Percentiles rank a stretch among this genome's conserved stretches.
Conservation (phyloP, 1,140 invertebrate species). For the Brevipalpus yothersi region DNA sequence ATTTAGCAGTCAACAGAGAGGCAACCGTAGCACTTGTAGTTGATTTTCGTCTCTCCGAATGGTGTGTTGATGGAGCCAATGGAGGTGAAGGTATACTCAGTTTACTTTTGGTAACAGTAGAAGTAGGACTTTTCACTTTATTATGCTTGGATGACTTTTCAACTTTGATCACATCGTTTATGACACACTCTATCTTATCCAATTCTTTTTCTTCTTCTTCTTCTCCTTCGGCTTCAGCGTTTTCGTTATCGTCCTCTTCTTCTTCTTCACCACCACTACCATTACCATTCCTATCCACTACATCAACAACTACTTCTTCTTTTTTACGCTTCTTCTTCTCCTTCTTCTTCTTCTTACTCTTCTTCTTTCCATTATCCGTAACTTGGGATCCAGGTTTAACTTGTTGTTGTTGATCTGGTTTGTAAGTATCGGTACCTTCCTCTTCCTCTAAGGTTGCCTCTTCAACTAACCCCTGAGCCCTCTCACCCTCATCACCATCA, state of each 20-base stretch:
- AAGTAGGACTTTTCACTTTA: background rate
- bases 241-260: background rate
- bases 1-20: too few relatives aligned
- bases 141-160: background rate
- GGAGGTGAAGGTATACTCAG: background rate
- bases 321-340: conserved; percentile 10
- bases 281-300: too few relatives aligned
- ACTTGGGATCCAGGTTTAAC: background rate
- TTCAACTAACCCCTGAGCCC: background rate
- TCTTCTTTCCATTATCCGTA: background rate
- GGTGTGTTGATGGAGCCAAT: background rate
- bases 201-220: background rate
- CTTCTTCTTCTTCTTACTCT: background rate
- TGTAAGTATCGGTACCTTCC: background rate
- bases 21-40: too few relatives aligned
- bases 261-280: background rate
- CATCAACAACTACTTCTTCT: conserved; percentile 2
- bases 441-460: background rate
- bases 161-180: background rate
- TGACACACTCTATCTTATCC: background rate
- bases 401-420: background rate
- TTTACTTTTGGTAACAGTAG: background rate
- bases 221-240: background rate
- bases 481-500: background rate
- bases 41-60: too few relatives aligned